Evolutionary conservation across 2,888 invertebrate genomes (phyloP).

Genomic region (Fabriciana adippe): DNA sequence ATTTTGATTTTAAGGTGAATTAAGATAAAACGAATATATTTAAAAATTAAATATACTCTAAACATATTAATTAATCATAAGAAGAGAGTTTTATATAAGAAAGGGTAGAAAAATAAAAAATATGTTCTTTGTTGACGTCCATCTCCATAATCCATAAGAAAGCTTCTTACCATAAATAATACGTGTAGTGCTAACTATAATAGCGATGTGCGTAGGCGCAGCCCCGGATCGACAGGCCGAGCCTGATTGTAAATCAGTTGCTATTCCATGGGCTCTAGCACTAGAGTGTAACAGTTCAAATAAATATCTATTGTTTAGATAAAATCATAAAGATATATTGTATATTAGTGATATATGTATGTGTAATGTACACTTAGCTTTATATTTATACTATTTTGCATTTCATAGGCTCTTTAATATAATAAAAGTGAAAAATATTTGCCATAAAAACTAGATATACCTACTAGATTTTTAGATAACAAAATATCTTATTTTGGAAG

Average conservation of each 20-base stretch:
- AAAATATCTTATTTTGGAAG: slow-evolving; percentile 5
- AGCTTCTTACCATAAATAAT: slow-evolving; percentile 82
- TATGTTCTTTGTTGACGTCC: slow-evolving; percentile 72
- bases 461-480: too few species aligned
- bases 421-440: too few species aligned
- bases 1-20: neutral
- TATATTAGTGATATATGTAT: slow-evolving; percentile 2
- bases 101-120: slow-evolving; percentile 35
- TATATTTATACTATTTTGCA: neutral
- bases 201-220: slow-evolving; percentile 74
- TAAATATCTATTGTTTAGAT: slow-evolving; percentile 29
- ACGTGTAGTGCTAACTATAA: slow-evolving; percentile 77
- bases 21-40: neutral
- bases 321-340: slow-evolving; percentile 13
- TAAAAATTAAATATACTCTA: neutral
- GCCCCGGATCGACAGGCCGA: slow-evolving; percentile 73
- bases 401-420: neutral
- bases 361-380: neutral
- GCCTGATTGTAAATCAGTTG: slow-evolving; percentile 79
- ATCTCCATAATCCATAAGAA: slow-evolving; percentile 77
- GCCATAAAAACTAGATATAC: too few species aligned
- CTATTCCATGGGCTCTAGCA: slow-evolving; percentile 40
- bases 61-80: slow-evolving; percentile 9
- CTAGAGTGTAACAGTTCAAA: slow-evolving; percentile 41
- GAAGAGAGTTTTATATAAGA: slow-evolving; percentile 10